Evolutionary conservation across 1,140 invertebrate genomes (phyloP), one percentile per base, ranked within the genome.

Genomic region (Heliconius hermathena): DNA sequence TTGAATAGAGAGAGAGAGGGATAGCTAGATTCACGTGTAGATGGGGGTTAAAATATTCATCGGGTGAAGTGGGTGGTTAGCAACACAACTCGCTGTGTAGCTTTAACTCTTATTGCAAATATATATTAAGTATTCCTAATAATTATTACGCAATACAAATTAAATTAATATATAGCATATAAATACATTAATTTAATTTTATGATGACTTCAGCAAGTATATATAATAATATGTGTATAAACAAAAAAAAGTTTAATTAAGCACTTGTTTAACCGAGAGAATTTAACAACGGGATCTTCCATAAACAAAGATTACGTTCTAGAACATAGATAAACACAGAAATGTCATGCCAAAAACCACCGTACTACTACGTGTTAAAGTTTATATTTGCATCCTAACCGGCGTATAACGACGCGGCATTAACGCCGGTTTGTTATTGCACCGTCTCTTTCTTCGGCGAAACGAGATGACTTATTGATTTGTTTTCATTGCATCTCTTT

Each of bases 401-500:
- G 29, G 73, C 49, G 84, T 85, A 85, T 84, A 87, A 83, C 87
- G 74, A 90, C 26, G 60, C 71, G 71, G 71, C 36, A 72, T 72
- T 72, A 88, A 89, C 89, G 89, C 89, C 89, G 82, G 85, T 85
- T 86, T 86, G 85, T 86, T 94, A 87, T 94, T 91, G 86, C 89
- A 88, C 91, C 83, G 86, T 94, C 94, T 93, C 92, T 81, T 83
- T 92, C 92, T 89, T 86, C 85, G 83, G 90, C 87, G 86, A 90
- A 90, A 88, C 87, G 85, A 92, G 91, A 93, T 92, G 91, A 89
- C 85, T 88, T 94, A 95, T 95, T 94, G 93, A 95, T 95, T 95
- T 95, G 94, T 95, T 95, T 95, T 93, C 92, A 91, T 93, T 91
- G 89, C 87, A 84, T 94, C 93, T 94, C 93, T 89, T 79, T 94